A percentile compares a stretch with the other conserved stretches of the same genome.
Evolutionary conservation across 2,797 vertebrate genomes (phyloP).

Genomic region (Acanthopagrus latus): DNA sequence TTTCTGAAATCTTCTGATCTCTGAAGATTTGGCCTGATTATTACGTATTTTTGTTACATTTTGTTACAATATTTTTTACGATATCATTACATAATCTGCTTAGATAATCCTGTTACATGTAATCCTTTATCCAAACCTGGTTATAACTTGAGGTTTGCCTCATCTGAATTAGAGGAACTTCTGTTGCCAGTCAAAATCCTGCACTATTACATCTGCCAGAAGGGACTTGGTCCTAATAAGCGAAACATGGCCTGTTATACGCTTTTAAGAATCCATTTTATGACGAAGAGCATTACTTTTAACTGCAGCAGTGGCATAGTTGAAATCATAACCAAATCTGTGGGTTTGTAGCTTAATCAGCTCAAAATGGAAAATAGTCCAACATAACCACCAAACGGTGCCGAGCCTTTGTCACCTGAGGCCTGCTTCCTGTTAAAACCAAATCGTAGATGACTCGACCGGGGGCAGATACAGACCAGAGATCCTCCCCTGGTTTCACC

Average conservation of each 20-base stretch:
- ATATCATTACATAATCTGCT: no score
- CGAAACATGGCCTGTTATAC: neutral
- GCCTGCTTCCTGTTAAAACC: slow-evolving; percentile 43
- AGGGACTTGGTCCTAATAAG: neutral
- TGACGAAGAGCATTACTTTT: neutral
- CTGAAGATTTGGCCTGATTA: no score
- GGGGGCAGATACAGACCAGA: slow-evolving; percentile 59
- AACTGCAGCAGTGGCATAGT: neutral
- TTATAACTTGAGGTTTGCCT: neutral
- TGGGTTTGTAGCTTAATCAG: neutral
- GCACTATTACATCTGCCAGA: neutral
- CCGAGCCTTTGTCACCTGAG: neutral
- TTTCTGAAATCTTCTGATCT: no score
- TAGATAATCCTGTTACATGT: no score
- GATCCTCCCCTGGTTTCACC: slow-evolving; percentile 64
- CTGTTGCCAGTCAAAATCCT: neutral
- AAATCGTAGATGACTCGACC: slow-evolving; percentile 32
- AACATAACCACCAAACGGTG: slow-evolving; percentile 3
- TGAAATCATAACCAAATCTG: neutral
- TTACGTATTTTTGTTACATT: no score
- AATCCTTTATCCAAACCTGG: no score
- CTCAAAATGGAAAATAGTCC: neutral
- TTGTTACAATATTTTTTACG: no score
- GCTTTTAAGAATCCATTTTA: neutral
- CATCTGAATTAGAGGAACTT: neutral